Percentiles rank a stretch among this genome's conserved stretches.
These are phyloP conservation scores for Clupea harengus DNA, from an alignment of 2,113 vertebrate genomes.

Conservation along the genomic window DNA sequence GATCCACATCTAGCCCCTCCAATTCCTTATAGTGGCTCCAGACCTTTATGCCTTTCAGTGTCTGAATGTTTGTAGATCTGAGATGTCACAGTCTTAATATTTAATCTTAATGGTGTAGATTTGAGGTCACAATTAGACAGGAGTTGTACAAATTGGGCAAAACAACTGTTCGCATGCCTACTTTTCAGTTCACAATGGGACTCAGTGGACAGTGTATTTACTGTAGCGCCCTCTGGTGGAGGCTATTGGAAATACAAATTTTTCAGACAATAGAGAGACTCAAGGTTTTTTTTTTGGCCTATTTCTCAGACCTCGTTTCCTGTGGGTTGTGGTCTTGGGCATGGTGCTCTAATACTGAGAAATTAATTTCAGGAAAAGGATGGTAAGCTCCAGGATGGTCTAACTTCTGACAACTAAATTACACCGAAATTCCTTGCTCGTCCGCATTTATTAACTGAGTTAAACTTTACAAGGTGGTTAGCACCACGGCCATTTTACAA, in stretches of 20 bases:
- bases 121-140: too few species aligned
- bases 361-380: neutral
- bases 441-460: too few species aligned
- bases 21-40: too few species aligned
- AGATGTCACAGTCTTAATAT: neutral
- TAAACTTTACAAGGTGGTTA: too few species aligned
- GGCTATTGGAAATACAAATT: neutral
- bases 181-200: too few species aligned
- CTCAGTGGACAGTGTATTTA: neutral
- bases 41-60: too few species aligned
- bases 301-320: neutral
- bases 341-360: neutral
- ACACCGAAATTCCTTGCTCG: neutral
- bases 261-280: neutral
- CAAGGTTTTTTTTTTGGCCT: too few species aligned
- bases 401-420: neutral
- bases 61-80: neutral
- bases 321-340: neutral
- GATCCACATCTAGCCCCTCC: too few species aligned
- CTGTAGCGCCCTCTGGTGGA: neutral
- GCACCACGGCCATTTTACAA: too few species aligned
- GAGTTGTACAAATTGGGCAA: too few species aligned
- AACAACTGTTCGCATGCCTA: too few species aligned
- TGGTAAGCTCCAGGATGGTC: neutral
- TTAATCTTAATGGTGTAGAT: too few species aligned